These are phyloP conservation scores for Odontothrips loti DNA, from an alignment of 2,888 invertebrate genomes.

Conservation along the genomic window DNA sequence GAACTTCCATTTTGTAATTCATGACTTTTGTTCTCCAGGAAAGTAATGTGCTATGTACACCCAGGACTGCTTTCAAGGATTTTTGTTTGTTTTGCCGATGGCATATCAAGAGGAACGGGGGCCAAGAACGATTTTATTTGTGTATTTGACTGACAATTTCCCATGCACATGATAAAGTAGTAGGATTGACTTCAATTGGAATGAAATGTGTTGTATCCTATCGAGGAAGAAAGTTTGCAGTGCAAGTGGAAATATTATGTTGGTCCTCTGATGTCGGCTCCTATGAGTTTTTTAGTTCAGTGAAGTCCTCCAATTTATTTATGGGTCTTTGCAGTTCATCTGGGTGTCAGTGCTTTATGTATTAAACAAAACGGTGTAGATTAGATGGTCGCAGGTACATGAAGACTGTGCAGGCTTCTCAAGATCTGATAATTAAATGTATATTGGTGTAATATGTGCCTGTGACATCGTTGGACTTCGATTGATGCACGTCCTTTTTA, in stretches of 20 bases:
- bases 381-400: background rate
- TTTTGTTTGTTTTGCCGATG: background rate
- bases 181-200: background rate
- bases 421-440: conserved; percentile 3
- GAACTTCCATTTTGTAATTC: too few species aligned
- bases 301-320: background rate
- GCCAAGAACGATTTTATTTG: conserved; percentile 17
- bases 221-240: background rate
- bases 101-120: background rate
- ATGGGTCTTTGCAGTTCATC: background rate
- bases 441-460: background rate
- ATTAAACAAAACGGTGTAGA: background rate
- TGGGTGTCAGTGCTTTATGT: conserved; percentile 4
- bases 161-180: conserved; percentile 15
- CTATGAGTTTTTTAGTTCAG: conserved; percentile 3
- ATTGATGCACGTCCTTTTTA: background rate
- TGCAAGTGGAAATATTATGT: conserved; percentile 9
- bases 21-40: background rate
- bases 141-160: conserved; percentile 17
- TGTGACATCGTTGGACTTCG: background rate
- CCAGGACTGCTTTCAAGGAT: background rate
- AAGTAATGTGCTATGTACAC: background rate
- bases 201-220: conserved; percentile 4
- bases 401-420: background rate
- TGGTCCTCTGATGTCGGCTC: conserved; percentile 21